These are phyloP conservation scores for Drosophila paranaensis DNA, from an alignment of 2,888 invertebrate genomes.

Conservation along the genomic window DNA sequence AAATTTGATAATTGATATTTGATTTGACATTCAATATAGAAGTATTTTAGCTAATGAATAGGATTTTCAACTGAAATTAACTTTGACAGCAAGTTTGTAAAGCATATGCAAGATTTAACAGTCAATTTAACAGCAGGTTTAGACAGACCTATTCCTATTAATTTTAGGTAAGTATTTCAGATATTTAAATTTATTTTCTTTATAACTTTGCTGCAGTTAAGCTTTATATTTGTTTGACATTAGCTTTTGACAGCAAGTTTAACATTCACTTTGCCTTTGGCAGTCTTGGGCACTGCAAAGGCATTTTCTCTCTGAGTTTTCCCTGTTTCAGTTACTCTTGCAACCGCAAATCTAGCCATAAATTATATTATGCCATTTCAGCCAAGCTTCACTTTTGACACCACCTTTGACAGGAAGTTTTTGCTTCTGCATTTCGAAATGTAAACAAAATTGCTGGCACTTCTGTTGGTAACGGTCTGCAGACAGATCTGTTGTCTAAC, in stretches of 20 bases:
- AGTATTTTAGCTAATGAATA: not conserved
- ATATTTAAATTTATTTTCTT: not conserved
- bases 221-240: not conserved
- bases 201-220: not conserved
- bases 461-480: conserved; percentile 24
- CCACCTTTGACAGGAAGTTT: conserved; percentile 35
- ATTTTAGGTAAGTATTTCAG: not conserved
- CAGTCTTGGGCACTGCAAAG: not conserved
- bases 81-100: not conserved
- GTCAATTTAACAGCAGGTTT: not conserved
- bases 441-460: not conserved
- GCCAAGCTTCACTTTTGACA: conserved; percentile 5
- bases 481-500: conserved; percentile 29
- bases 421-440: conserved; percentile 8
- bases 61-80: too few relatives aligned
- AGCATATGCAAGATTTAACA: not conserved
- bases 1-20: not conserved
- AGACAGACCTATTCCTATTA: not conserved
- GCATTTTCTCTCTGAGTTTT: not conserved
- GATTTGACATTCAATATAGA: not conserved
- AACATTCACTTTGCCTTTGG: not conserved
- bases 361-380: not conserved
- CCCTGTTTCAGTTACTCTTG: not conserved
- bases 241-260: not conserved
- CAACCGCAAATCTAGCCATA: not conserved